These are phyloP conservation scores for Calephelis perditalis DNA, from an alignment of 2,888 invertebrate species.

Conservation along the genomic window DNA sequence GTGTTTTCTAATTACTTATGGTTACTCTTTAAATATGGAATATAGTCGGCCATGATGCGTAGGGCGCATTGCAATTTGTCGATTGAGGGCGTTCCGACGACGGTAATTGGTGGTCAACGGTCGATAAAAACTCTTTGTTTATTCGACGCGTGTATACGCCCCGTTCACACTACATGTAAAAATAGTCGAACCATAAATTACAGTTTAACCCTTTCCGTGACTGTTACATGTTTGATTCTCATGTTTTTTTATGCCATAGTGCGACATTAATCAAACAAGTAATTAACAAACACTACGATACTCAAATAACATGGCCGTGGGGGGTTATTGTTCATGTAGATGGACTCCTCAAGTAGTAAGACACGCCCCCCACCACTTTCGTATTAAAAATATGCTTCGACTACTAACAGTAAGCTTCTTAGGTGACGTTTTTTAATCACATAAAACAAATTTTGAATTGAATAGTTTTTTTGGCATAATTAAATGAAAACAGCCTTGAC, in stretches of 20 bases:
- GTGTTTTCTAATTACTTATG: constrained; percentile 17
- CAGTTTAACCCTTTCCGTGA: constrained; percentile 9
- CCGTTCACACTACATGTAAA: constrained; percentile 27
- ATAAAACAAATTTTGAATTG: too few relatives aligned
- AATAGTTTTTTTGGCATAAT: too few relatives aligned
- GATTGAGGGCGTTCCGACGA: constrained; percentile 55
- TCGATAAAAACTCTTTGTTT: constrained; percentile 48
- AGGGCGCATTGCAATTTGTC: constrained; percentile 63
- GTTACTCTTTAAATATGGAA: constrained; percentile 30
- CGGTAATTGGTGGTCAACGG: constrained; percentile 59
- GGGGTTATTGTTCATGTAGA: neutral
- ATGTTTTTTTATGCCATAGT: constrained; percentile 16
- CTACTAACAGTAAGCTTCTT: too few relatives aligned
- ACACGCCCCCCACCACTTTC: too few relatives aligned
- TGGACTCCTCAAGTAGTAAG: neutral
- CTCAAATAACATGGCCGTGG: neutral
- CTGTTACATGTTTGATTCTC: constrained; percentile 17
- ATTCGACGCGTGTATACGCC: constrained; percentile 35
- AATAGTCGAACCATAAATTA: constrained; percentile 14
- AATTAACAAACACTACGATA: constrained; percentile 12
- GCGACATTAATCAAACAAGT: constrained; percentile 11
- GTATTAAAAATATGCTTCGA: too few relatives aligned
- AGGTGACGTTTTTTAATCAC: too few relatives aligned
- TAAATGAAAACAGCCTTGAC: too few relatives aligned
- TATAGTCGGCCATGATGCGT: constrained; percentile 44